A percentile compares a stretch with the other conserved stretches of the same genome.
These are phyloP conservation scores for Apamea sordens DNA, from an alignment of 2,888 invertebrate genomes.

Conservation along the genomic window DNA sequence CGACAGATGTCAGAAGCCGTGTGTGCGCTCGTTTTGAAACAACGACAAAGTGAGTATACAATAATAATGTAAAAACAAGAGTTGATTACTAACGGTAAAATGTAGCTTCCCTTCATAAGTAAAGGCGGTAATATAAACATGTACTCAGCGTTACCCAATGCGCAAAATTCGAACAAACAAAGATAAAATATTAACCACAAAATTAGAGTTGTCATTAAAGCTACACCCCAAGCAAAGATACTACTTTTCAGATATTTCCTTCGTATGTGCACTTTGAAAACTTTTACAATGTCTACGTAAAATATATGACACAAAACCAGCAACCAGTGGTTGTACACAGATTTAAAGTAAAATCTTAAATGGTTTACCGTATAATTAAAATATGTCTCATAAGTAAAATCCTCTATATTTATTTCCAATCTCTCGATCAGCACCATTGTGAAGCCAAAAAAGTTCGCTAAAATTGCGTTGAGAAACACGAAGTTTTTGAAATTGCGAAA, in stretches of 20 bases:
- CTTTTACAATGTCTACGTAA: not conserved
- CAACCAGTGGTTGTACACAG: slow-evolving; percentile 20
- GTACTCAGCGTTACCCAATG: not conserved
- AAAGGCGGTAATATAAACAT: not conserved
- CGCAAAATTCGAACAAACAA: not conserved
- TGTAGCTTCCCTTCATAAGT: not conserved
- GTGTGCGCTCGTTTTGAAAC: not conserved
- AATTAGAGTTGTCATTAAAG: not conserved
- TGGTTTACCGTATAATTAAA: not conserved
- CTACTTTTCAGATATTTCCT: slow-evolving; percentile 4
- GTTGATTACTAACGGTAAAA: slow-evolving; percentile 15
- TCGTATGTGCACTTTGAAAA: slow-evolving; percentile 2
- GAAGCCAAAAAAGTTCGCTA: not conserved
- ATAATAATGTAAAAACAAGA: slow-evolving; percentile 8
- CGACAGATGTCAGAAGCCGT: not conserved
- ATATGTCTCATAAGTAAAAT: not conserved
- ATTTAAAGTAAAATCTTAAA: not conserved
- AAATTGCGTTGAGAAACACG: slow-evolving; percentile 10
- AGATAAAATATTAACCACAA: not conserved
- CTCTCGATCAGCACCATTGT: not conserved
- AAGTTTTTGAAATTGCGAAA: slow-evolving; percentile 21
- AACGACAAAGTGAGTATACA: slow-evolving; percentile 2
- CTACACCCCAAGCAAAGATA: slow-evolving; percentile 8
- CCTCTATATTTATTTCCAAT: not conserved
- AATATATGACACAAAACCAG: slow-evolving; percentile 4